These are phyloP conservation scores for Parnassius smintheus DNA, from an alignment of 2,888 invertebrate species.

Conservation along the genomic window DNA sequence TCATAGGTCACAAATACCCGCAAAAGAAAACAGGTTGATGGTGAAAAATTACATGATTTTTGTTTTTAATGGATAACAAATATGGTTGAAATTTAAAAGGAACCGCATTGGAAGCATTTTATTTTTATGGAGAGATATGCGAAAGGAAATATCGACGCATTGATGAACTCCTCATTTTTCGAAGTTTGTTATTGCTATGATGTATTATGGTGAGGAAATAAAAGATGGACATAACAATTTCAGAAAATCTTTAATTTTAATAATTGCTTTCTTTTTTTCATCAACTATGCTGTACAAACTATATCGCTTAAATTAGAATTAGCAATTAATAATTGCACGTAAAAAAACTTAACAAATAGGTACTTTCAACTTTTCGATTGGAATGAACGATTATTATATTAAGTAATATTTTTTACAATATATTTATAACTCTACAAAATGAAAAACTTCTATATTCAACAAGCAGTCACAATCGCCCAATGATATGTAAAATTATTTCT, in stretches of 20 bases:
- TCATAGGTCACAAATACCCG: no score
- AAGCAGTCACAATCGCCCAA: constrained; percentile 82
- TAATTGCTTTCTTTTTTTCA: constrained; percentile 78
- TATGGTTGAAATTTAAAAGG: no score
- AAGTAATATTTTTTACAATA: constrained; percentile 71
- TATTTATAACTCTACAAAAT: constrained; percentile 68
- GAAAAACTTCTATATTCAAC: constrained; percentile 71
- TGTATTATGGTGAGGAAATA: constrained; percentile 13
- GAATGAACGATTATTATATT: constrained; percentile 79
- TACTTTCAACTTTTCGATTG: constrained; percentile 79
- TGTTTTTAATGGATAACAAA: no score
- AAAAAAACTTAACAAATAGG: constrained; percentile 81
- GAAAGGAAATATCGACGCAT: no score
- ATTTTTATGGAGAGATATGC: no score
- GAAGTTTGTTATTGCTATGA: no score
- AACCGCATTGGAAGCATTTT: no score
- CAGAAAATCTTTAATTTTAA: constrained; percentile 79
- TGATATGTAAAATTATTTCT: constrained; percentile 80
- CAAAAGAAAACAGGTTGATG: no score
- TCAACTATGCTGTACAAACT: constrained; percentile 81
- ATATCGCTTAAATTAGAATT: constrained; percentile 80
- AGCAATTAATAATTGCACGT: constrained; percentile 82
- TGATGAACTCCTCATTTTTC: no score
- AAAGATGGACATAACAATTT: constrained; percentile 59
- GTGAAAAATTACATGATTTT: no score